Conservation (phyloP, 1,140 invertebrate species). For the Ips nitidus region DNA sequence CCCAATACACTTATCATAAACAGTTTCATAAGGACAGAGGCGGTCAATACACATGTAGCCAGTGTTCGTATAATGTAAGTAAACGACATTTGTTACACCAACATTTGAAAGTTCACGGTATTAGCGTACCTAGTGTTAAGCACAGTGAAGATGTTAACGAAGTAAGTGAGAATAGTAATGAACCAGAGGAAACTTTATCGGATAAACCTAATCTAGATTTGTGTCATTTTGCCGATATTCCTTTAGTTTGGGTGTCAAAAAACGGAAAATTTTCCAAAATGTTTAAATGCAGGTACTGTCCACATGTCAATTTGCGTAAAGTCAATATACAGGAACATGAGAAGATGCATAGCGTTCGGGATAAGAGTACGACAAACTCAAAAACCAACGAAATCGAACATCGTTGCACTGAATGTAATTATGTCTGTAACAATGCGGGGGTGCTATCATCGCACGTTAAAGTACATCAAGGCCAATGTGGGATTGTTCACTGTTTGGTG, state of each 20-base stretch:
- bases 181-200: constrained; percentile 44
- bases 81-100: constrained; percentile 76
- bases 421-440: constrained; percentile 73
- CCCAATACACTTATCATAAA: constrained; percentile 81
- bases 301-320: constrained; percentile 76
- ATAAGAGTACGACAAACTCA: constrained; percentile 51
- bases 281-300: constrained; percentile 83
- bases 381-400: constrained; percentile 47
- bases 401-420: constrained; percentile 78
- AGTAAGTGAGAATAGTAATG: constrained; percentile 47
- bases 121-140: constrained; percentile 51
- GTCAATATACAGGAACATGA: constrained; percentile 85
- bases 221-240: constrained; percentile 55
- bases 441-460: constrained; percentile 77
- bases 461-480: constrained; percentile 71
- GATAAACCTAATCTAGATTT: constrained; percentile 32
- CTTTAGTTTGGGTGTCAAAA: constrained; percentile 72
- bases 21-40: constrained; percentile 78
- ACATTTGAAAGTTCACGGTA: constrained; percentile 75
- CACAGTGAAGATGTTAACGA: constrained; percentile 47
- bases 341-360: constrained; percentile 72
- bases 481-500: constrained; percentile 69
- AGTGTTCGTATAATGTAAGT: constrained; percentile 81
- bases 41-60: constrained; percentile 73
- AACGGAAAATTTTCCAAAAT: constrained; percentile 76